Evolutionary conservation across 1,140 invertebrate genomes (phyloP).

Genomic region (Oncopodura yosiiana): DNA sequence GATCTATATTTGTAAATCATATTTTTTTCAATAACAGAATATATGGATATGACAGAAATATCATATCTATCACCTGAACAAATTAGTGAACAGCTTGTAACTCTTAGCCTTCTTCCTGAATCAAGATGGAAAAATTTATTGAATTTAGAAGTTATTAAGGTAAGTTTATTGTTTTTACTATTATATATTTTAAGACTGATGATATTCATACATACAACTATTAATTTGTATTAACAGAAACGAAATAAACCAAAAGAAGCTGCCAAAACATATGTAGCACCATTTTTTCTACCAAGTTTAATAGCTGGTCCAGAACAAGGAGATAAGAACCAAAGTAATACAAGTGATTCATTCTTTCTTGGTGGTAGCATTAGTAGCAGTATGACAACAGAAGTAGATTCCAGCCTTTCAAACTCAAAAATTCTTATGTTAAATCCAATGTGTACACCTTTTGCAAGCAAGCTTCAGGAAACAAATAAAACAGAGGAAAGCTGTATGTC

Average conservation of each 20-base stretch:
- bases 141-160: slow-evolving; percentile 78
- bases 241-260: slow-evolving; percentile 84
- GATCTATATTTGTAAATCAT: too few species aligned
- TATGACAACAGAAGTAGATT: too few species aligned
- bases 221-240: slow-evolving; percentile 36
- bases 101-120: slow-evolving; percentile 69
- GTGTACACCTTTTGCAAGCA: not conserved
- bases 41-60: too few species aligned
- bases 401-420: too few species aligned
- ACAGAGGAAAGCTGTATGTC: not conserved
- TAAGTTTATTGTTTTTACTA: slow-evolving; percentile 38
- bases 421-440: too few species aligned
- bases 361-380: too few species aligned
- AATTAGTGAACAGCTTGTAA: slow-evolving; percentile 69
- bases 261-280: slow-evolving; percentile 68
- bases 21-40: slow-evolving; percentile 35
- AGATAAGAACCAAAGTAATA: too few species aligned
- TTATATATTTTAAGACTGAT: not conserved
- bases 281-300: slow-evolving; percentile 88
- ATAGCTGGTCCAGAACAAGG: slow-evolving; percentile 43
- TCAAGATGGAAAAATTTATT: slow-evolving; percentile 90
- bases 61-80: slow-evolving; percentile 71
- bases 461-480: not conserved
- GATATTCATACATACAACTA: not conserved
- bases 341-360: too few species aligned